phyloP scores from a whole-genome alignment of 2,888 invertebrate species.

The Thelaira solivaga region DNA sequence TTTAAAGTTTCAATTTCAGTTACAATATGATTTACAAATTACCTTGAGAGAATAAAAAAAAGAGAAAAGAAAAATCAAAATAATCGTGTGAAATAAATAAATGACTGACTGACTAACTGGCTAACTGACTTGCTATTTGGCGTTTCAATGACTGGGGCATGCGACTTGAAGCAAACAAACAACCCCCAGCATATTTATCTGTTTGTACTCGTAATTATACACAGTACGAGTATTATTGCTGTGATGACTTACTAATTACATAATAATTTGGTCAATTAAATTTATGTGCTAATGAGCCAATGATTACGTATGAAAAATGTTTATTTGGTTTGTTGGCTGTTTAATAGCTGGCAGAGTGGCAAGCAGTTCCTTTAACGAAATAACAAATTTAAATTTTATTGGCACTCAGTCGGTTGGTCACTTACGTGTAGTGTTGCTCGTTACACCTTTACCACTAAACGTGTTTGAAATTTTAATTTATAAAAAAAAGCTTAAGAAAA shows the following conservation, averaged over 20 bases:
- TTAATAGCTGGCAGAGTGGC: conserved; percentile 8
- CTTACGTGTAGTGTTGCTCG: conserved; percentile 21
- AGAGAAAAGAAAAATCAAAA: conserved; percentile 14
- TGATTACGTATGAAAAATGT: conserved; percentile 66
- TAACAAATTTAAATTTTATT: conserved; percentile 42
- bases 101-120: conserved; percentile 10
- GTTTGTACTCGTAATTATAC: too few species aligned
- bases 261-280: conserved; percentile 74
- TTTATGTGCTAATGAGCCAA: conserved; percentile 70
- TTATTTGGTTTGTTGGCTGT: conserved; percentile 30
- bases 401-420: conserved; percentile 18
- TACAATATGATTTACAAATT: conserved; percentile 54
- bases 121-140: not conserved
- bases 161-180: conserved; percentile 32
- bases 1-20: conserved; percentile 46
- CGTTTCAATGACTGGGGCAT: conserved; percentile 29
- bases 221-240: too few species aligned
- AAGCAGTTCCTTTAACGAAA: not conserved
- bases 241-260: conserved; percentile 71
- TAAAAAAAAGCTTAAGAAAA: not conserved
- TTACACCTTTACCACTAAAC: conserved; percentile 40
- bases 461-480: conserved; percentile 38
- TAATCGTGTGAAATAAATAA: conserved; percentile 40
- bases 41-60: conserved; percentile 47
- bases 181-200: not conserved